Evolutionary conservation across 2,888 invertebrate species (phyloP), one percentile per base, ranked within the genome.

Genomic region (Dusona sp.): DNA sequence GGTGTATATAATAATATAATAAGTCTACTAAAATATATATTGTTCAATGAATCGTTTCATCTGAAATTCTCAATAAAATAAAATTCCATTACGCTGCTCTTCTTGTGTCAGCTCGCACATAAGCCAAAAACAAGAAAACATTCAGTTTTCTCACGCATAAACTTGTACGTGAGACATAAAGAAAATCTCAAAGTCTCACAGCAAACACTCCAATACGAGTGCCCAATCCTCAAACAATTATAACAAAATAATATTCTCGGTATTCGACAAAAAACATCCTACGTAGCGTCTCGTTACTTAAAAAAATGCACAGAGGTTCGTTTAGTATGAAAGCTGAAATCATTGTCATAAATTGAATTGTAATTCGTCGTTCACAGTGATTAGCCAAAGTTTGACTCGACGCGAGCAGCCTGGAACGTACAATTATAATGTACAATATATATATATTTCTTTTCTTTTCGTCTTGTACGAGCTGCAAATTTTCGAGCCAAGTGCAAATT

Each of bases 41-140:
- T 84, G 70, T 83, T 85, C 48, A 77, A 67, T 77, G 25, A 74
- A 36, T 77, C 82, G 74, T 85, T 87, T 85, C 42, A 73, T 74
- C 82, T 79, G 65, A 84, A 86, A 87, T 83, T 87, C 82, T 80
- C 45, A 87, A 85, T 88, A 67, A 85, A 84, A 79, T 87, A 65
- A 79, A 88, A 84, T 75, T 79, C 78, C 75, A 72, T 78, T 42
- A 51, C 67, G 78, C 64, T 65, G 70, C 29, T 67, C 57, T 65
- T 67, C 57, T 65, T 33, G 42, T 72, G 42, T 82, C 45, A 67
- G 68, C 68, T 54, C 7, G 13, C 25, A n/a, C 16, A 29, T 61
- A 16, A 68, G 68, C 73, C 74, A 29, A 61, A 68, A 74, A 78
- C 36, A 78, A 75, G 70, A 51, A 42, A 54, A 22, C 45, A 38